phyloP scores from a whole-genome alignment of 2,797 vertebrate species.

The Syngnathus acus region DNA sequence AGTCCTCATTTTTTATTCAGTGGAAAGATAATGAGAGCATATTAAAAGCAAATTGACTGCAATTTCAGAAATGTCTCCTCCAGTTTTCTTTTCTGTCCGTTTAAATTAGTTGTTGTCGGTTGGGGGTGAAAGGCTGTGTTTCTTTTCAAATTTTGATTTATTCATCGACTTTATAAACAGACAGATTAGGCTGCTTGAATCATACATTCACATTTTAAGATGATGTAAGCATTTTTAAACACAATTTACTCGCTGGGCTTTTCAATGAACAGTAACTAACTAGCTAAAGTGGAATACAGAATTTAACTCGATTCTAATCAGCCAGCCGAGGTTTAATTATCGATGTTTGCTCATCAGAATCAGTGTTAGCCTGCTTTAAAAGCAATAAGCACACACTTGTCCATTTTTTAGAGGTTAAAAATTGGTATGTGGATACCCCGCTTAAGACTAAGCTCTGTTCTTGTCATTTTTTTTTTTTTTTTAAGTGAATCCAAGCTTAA shows the following conservation, averaged over 20 bases:
- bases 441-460: too few relatives aligned
- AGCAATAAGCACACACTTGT: too few relatives aligned
- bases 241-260: not conserved
- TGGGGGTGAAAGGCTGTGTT: not conserved
- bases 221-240: not conserved
- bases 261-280: not conserved
- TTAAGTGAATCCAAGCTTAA: not conserved
- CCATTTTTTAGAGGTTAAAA: too few relatives aligned
- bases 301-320: too few relatives aligned
- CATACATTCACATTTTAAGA: not conserved
- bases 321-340: too few relatives aligned
- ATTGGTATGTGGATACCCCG: too few relatives aligned
- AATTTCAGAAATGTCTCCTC: not conserved
- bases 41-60: not conserved
- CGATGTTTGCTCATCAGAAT: too few relatives aligned
- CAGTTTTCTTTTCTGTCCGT: not conserved
- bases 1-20: not conserved
- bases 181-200: not conserved
- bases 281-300: too few relatives aligned
- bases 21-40: not conserved
- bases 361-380: too few relatives aligned
- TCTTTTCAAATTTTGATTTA: not conserved
- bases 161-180: not conserved
- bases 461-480: not conserved
- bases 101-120: not conserved